Conservation (phyloP, 2,797 vertebrate species). For the Lophius americanus region DNA sequence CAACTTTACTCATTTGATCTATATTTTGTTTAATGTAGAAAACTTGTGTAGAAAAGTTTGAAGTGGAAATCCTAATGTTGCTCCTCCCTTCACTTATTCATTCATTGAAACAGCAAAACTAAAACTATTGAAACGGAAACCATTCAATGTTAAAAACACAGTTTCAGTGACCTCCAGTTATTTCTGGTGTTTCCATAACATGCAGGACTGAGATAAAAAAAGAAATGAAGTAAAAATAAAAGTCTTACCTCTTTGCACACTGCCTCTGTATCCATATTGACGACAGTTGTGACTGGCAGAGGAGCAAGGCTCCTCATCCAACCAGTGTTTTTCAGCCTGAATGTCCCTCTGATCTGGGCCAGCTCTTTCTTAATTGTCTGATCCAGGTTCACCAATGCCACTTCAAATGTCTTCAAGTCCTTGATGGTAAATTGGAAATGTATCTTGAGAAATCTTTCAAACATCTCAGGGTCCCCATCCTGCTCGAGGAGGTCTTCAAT, state of each 20-base stretch:
- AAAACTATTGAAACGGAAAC: too few species aligned
- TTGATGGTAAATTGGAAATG: constrained; percentile 84
- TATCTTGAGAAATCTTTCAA: constrained; percentile 83
- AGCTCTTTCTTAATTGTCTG: constrained; percentile 85
- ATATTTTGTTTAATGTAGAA: too few species aligned
- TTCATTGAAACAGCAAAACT: too few species aligned
- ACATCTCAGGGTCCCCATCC: constrained; percentile 90
- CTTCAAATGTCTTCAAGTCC: constrained; percentile 75
- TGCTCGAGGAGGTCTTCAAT: constrained; percentile 84
- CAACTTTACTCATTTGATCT: too few species aligned
- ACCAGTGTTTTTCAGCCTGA: constrained; percentile 70
- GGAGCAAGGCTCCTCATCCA: constrained; percentile 64
- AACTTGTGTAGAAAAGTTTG: too few species aligned
- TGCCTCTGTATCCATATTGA: constrained; percentile 78
- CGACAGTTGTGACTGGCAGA: constrained; percentile 69
- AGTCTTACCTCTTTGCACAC: constrained; percentile 81
- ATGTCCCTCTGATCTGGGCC: constrained; percentile 81
- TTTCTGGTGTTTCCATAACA: background rate
- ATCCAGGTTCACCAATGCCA: constrained; percentile 87
- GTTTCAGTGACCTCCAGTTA: background rate
- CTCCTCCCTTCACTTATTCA: too few species aligned
- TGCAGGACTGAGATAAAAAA: background rate
- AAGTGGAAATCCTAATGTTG: too few species aligned
- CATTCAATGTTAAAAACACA: background rate
- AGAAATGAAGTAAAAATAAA: background rate